A percentile compares a stretch with the other conserved stretches of the same genome.
Conservation (phyloP, 2,797 vertebrate species). For the Leuciscus waleckii region DNA sequence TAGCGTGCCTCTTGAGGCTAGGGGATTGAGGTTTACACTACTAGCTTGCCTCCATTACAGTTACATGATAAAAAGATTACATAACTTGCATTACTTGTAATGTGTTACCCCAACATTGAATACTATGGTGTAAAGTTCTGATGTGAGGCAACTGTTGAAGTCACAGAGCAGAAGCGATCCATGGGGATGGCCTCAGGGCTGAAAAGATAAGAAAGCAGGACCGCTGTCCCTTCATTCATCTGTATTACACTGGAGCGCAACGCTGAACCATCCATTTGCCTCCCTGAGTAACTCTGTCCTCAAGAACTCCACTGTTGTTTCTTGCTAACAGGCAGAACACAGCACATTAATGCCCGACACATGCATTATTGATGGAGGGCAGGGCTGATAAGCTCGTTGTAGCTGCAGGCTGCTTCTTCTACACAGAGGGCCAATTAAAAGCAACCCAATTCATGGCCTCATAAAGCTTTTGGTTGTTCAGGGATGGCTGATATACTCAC, state of each 20-base stretch:
- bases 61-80: not conserved
- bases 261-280: slow-evolving; percentile 37
- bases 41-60: not conserved
- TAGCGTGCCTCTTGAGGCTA: not conserved
- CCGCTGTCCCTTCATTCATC: slow-evolving; percentile 43
- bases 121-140: not conserved
- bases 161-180: slow-evolving; percentile 24
- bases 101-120: not conserved
- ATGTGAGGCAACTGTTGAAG: slow-evolving; percentile 23
- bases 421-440: slow-evolving; percentile 63
- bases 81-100: not conserved
- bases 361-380: slow-evolving; percentile 66
- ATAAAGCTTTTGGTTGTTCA: slow-evolving; percentile 58
- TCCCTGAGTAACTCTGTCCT: slow-evolving; percentile 48
- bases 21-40: not conserved
- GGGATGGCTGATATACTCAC: slow-evolving; percentile 56
- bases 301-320: slow-evolving; percentile 57
- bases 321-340: slow-evolving; percentile 63
- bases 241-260: slow-evolving; percentile 28
- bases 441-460: slow-evolving; percentile 58
- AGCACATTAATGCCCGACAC: slow-evolving; percentile 59
- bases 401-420: slow-evolving; percentile 54
- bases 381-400: slow-evolving; percentile 60
- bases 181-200: slow-evolving; percentile 43
- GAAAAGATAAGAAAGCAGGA: slow-evolving; percentile 45